These are phyloP conservation scores for Cephalopterus ornatus DNA, from an alignment of 2,113 vertebrate species.

Conservation along the genomic window DNA sequence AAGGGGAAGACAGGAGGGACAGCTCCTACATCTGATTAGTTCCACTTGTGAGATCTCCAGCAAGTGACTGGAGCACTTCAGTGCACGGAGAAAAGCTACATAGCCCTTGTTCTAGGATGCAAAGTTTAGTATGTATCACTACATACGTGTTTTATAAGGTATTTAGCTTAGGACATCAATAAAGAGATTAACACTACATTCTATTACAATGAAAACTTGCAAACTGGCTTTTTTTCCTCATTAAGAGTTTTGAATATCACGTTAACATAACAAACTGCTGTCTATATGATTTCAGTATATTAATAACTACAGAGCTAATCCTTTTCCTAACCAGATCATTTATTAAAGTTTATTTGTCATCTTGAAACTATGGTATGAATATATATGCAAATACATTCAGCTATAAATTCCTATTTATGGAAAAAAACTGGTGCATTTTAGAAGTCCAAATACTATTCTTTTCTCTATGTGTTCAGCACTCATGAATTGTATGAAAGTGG, in stretches of 20 bases:
- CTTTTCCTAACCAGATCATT: background rate
- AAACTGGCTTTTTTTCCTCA: background rate
- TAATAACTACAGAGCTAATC: background rate
- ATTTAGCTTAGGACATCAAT: background rate
- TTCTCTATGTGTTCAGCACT: background rate
- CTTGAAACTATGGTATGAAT: background rate
- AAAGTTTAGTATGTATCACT: background rate
- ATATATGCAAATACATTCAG: background rate
- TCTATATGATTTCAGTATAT: background rate
- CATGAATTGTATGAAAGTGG: background rate
- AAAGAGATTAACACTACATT: background rate
- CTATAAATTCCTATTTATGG: background rate
- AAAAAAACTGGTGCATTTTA: background rate
- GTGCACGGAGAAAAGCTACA: background rate
- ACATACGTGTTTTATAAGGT: background rate
- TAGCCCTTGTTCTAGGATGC: fast-evolving
- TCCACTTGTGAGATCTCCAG: background rate
- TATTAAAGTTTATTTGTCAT: background rate
- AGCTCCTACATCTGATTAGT: background rate
- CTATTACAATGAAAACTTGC: background rate
- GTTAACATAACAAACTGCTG: background rate
- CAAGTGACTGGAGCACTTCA: background rate
- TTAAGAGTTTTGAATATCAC: background rate
- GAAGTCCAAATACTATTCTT: background rate
- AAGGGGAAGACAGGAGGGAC: background rate